A percentile compares a stretch with the other conserved stretches of the same genome.
Conservation (phyloP, 2,797 vertebrate genomes). For the Rhabdophis nuchalis region DNA sequence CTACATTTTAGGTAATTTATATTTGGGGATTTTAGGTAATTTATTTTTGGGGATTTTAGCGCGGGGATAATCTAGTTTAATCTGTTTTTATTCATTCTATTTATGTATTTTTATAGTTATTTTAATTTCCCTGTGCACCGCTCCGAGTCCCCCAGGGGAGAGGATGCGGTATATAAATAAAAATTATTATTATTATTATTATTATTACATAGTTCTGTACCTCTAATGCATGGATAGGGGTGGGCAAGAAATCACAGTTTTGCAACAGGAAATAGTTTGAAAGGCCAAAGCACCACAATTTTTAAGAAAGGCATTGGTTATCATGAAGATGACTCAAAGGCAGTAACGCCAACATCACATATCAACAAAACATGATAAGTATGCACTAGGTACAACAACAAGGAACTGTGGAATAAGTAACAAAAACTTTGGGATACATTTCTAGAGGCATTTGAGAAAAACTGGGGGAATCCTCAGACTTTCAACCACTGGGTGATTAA, state of each 20-base stretch:
- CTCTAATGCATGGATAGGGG: background rate
- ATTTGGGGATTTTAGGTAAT: too few species aligned
- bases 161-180: too few species aligned
- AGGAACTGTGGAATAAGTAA: background rate
- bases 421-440: background rate
- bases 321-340: background rate
- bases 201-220: background rate
- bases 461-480: background rate
- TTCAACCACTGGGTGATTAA: background rate
- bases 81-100: too few species aligned
- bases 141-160: too few species aligned
- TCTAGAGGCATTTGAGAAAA: background rate
- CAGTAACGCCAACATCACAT: background rate
- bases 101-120: too few species aligned
- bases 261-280: background rate
- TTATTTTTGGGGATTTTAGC: too few species aligned
- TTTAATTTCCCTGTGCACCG: too few species aligned
- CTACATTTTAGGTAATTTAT: too few species aligned
- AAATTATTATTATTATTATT: too few species aligned
- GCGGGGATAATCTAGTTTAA: too few species aligned
- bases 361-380: background rate
- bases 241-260: background rate
- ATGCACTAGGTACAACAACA: background rate
- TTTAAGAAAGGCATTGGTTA: background rate
- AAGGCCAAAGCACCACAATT: background rate